phyloP scores from a whole-genome alignment of 2,113 vertebrate species.

The Pomatorhinus ruficollis region DNA sequence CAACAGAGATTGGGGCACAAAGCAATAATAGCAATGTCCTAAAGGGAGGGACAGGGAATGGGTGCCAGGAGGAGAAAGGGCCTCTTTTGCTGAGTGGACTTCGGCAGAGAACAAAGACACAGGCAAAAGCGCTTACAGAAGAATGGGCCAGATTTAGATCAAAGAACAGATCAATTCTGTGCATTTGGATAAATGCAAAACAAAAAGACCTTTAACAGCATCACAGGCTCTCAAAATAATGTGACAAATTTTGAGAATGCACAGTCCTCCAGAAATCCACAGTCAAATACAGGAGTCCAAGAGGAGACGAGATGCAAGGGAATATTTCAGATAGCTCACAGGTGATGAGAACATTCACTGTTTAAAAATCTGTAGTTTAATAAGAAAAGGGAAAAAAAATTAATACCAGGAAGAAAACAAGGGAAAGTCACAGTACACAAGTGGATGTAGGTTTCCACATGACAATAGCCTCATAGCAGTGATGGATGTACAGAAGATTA shows the following conservation, averaged over 20 bases:
- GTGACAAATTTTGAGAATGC: not conserved
- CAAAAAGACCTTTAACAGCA: not conserved
- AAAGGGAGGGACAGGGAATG: not conserved
- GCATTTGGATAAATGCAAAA: not conserved
- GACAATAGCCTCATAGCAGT: not conserved
- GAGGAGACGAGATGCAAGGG: not conserved
- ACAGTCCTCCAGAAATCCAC: not conserved
- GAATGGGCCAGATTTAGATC: not conserved
- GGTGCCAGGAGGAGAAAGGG: conserved; percentile 10
- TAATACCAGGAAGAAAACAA: not conserved
- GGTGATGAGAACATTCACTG: not conserved
- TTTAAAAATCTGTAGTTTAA: not conserved
- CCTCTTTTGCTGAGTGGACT: not conserved
- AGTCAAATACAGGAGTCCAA: not conserved
- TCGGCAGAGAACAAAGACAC: not conserved
- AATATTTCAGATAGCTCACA: not conserved
- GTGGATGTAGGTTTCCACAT: not conserved
- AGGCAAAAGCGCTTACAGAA: not conserved
- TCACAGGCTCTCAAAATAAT: not conserved
- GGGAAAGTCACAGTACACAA: not conserved
- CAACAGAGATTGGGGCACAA: not conserved
- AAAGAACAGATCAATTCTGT: conserved; percentile 9
- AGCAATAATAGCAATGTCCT: not conserved
- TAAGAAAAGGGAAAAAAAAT: not conserved
- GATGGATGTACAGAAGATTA: not conserved